Conservation (phyloP, 1,140 invertebrate species). For the Drosophila pseudoobscura region DNA sequence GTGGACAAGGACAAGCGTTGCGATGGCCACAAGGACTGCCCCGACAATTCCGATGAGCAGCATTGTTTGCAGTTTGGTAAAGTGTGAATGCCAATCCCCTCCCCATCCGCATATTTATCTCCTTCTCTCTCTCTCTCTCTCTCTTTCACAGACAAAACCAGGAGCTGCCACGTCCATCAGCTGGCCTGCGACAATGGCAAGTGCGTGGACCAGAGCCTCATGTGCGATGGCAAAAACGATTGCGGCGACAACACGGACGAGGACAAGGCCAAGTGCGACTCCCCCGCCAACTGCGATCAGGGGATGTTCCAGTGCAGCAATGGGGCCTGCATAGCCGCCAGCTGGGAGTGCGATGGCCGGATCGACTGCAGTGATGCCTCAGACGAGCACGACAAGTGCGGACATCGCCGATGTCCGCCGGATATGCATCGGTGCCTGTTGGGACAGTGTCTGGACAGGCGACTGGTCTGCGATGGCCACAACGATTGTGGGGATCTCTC, state of each 20-base stretch:
- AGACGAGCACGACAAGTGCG: conserved; percentile 88
- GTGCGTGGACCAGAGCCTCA: conserved; percentile 86
- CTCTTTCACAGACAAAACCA: conserved; percentile 37
- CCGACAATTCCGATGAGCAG: conserved; percentile 90
- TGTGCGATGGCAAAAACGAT: conserved; percentile 87
- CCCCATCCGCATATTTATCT: background rate
- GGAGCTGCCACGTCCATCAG: conserved; percentile 85
- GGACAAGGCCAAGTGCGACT: conserved; percentile 87
- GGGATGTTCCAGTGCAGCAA: conserved; percentile 84
- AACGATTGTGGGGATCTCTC: conserved; percentile 85
- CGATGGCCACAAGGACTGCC: conserved; percentile 89
- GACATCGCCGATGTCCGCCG: conserved; percentile 66
- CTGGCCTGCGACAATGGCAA: conserved; percentile 94
- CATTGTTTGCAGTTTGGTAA: conserved; percentile 84
- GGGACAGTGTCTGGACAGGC: conserved; percentile 83
- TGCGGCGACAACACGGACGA: conserved; percentile 89
- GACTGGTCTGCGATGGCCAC: conserved; percentile 84
- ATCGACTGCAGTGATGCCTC: conserved; percentile 88
- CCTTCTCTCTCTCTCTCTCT: background rate
- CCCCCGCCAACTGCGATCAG: conserved; percentile 45
- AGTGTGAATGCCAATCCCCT: background rate
- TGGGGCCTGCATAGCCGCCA: conserved; percentile 88
- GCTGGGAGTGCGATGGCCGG: conserved; percentile 90
- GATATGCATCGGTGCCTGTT: conserved; percentile 84
- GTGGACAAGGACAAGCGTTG: conserved; percentile 86